Percentiles rank a stretch among this genome's conserved stretches.
Evolutionary conservation across 1,140 invertebrate genomes (phyloP).

Genomic region (Physella acuta): DNA sequence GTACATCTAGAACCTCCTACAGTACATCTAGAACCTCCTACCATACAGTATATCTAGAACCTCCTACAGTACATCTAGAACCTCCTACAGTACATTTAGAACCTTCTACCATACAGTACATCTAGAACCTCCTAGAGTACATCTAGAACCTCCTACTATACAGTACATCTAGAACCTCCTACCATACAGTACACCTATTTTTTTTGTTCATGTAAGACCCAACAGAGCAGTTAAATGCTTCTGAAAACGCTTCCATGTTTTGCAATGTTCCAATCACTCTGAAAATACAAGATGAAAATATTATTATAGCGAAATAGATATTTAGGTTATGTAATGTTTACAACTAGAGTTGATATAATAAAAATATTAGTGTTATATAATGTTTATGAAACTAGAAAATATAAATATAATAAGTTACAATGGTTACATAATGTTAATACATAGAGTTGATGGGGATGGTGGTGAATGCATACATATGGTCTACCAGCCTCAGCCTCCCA

Average conservation of each 20-base stretch:
- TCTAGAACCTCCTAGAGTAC: no score
- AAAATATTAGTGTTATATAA: not conserved
- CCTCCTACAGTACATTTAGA: no score
- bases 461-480: no score
- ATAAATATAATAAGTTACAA: not conserved
- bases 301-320: not conserved
- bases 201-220: conserved; percentile 56
- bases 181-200: conserved; percentile 55
- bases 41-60: no score
- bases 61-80: no score
- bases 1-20: no score
- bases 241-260: conserved; percentile 54
- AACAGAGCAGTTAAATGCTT: conserved; percentile 55
- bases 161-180: conserved; percentile 2
- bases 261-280: conserved; percentile 53
- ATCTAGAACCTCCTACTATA: no score
- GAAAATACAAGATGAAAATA: no score
- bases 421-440: not conserved
- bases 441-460: not conserved
- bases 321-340: not conserved
- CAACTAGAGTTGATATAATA: not conserved
- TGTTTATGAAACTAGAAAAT: not conserved
- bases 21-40: no score
- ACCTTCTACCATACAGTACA: no score
- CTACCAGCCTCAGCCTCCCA: no score